Conservation (phyloP, 2,113 vertebrate species). For the Oncorhynchus mykiss region DNA sequence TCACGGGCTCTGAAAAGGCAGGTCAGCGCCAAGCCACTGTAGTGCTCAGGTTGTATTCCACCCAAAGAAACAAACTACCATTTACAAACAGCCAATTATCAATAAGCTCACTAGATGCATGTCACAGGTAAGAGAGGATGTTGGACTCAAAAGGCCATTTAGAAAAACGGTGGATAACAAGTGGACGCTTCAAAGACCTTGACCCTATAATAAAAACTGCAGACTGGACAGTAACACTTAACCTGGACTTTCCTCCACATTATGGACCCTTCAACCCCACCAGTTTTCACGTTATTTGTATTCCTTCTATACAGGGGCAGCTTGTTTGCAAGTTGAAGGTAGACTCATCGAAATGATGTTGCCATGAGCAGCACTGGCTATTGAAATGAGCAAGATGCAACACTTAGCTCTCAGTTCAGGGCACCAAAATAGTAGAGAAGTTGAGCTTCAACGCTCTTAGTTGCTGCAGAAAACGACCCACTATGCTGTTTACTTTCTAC, state of each 20-base stretch:
- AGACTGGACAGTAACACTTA: not conserved
- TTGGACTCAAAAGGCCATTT: conserved; percentile 18
- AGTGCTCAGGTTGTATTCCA: not conserved
- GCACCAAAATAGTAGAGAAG: no score
- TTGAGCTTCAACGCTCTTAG: no score
- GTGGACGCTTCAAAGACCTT: conserved; percentile 18
- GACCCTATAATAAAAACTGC: not conserved
- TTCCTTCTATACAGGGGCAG: conserved; percentile 49
- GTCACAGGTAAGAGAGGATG: not conserved
- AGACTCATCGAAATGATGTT: no score
- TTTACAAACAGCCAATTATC: conserved; percentile 24
- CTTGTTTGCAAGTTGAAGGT: conserved; percentile 56
- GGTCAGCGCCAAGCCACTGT: not conserved
- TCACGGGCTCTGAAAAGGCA: not conserved
- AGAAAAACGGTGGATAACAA: conserved; percentile 55
- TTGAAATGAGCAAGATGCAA: no score
- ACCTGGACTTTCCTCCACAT: no score
- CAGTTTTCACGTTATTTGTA: conserved; percentile 45
- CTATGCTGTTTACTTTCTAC: no score
- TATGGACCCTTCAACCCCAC: no score
- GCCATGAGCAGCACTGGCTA: no score
- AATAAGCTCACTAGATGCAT: conserved; percentile 12
- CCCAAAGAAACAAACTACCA: not conserved
- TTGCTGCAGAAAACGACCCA: no score
- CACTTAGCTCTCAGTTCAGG: no score